Evolutionary conservation across 2,113 vertebrate species (phyloP).

Genomic region (Lanius collurio): DNA sequence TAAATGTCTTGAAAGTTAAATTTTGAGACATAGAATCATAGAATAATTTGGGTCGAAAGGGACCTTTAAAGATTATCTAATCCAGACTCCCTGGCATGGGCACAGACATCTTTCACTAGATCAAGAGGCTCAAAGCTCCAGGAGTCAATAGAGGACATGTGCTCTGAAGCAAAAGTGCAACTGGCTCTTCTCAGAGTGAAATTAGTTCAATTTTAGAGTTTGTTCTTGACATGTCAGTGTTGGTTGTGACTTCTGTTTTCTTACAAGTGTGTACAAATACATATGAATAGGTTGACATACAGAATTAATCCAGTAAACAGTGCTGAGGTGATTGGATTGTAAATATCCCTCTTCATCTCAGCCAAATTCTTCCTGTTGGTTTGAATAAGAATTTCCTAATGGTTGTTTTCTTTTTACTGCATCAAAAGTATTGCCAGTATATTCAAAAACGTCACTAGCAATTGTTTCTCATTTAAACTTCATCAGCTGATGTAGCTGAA

Average conservation of each 20-base stretch:
- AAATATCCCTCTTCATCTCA: not conserved
- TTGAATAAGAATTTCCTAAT: not conserved
- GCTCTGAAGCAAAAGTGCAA: not conserved
- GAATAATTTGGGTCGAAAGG: not conserved
- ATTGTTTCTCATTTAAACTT: not conserved
- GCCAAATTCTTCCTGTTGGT: not conserved
- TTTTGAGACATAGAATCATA: not conserved
- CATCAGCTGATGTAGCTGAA: not conserved
- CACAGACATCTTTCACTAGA: not conserved
- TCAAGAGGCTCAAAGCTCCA: not conserved
- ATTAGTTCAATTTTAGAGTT: not conserved
- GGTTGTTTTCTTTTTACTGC: not conserved
- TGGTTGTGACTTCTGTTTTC: not conserved
- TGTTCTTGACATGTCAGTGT: not conserved
- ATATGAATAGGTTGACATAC: not conserved
- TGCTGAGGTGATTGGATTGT: not conserved
- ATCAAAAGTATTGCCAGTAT: not conserved
- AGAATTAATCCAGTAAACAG: not conserved
- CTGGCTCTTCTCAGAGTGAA: not conserved
- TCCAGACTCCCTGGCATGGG: not conserved
- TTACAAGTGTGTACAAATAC: not conserved
- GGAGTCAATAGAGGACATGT: not conserved
- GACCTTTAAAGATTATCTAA: not conserved
- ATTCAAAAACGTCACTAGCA: not conserved
- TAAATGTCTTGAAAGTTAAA: not conserved